phyloP scores from a whole-genome alignment of 2,797 vertebrate species.

The Molothrus aeneus region DNA sequence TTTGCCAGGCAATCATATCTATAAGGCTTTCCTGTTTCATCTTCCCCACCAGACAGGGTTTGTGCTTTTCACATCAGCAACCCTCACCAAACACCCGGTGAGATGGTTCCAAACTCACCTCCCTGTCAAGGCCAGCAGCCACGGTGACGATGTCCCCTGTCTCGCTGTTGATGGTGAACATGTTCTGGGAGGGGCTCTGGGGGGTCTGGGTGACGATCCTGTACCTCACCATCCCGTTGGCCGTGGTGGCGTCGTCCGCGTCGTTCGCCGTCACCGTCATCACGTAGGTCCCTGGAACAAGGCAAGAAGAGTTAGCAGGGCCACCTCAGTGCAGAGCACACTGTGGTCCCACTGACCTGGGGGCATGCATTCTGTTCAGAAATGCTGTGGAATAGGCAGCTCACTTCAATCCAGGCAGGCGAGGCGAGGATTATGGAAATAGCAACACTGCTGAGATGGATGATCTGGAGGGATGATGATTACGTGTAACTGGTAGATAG shows the following conservation, averaged over 20 bases:
- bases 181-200: conserved; percentile 93
- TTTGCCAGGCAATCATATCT: too few species aligned
- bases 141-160: conserved; percentile 93
- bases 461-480: conserved; percentile 16
- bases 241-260: conserved; percentile 89
- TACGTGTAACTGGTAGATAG: background rate
- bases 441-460: conserved; percentile 1
- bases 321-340: background rate
- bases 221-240: conserved; percentile 95
- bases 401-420: background rate
- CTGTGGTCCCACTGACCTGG: accelerated
- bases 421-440: background rate
- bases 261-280: conserved; percentile 94
- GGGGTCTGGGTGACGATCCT: conserved; percentile 92
- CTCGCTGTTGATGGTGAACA: conserved; percentile 98
- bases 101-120: conserved; percentile 76
- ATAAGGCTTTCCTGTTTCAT: too few species aligned
- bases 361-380: background rate
- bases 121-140: conserved; percentile 92
- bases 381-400: background rate
- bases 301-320: background rate
- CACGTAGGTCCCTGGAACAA: conserved; percentile 87
- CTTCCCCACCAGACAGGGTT: background rate
- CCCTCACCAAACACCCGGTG: background rate
- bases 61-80: background rate